A percentile compares a stretch with the other conserved stretches of the same genome.
phyloP scores from a whole-genome alignment of 2,888 invertebrate genomes.

The Diogma glabrata region DNA sequence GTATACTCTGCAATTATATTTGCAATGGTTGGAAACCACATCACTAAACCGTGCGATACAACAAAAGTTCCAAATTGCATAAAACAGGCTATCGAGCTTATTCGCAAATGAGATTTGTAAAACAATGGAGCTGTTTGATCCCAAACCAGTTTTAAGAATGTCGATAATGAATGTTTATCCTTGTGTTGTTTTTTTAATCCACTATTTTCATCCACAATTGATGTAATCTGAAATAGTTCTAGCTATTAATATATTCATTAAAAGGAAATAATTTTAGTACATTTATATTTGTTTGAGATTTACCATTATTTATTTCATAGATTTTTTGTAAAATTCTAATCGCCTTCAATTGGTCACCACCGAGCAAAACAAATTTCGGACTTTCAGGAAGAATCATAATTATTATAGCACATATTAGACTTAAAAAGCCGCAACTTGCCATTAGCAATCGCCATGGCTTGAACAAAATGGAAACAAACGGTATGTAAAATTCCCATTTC shows the following conservation, averaged over 20 bases:
- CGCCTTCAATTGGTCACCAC: conserved; percentile 25
- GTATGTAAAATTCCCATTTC: conserved; percentile 27
- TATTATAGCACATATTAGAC: conserved; percentile 26
- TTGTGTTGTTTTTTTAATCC: too few species aligned
- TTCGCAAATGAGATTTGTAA: conserved; percentile 25
- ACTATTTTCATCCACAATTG: background rate
- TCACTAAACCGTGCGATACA: conserved; percentile 30
- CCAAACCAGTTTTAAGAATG: conserved; percentile 27
- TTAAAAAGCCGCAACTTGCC: conserved; percentile 29
- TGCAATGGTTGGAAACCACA: conserved; percentile 33
- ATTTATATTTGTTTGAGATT: too few species aligned
- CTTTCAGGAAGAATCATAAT: conserved; percentile 30
- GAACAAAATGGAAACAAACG: conserved; percentile 25
- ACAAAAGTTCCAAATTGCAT: conserved; percentile 30
- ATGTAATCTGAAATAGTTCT: background rate
- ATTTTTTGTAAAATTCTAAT: conserved; percentile 25
- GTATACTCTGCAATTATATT: conserved; percentile 28
- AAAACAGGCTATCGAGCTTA: conserved; percentile 26
- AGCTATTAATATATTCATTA: background rate
- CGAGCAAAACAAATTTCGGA: conserved; percentile 28
- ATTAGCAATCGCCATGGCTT: conserved; percentile 33
- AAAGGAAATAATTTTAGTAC: background rate
- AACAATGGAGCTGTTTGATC: conserved; percentile 31
- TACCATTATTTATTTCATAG: conserved; percentile 25
- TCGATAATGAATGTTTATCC: too few species aligned